phyloP scores from a whole-genome alignment of 2,888 invertebrate species.

The Hypolimnas misippus region DNA sequence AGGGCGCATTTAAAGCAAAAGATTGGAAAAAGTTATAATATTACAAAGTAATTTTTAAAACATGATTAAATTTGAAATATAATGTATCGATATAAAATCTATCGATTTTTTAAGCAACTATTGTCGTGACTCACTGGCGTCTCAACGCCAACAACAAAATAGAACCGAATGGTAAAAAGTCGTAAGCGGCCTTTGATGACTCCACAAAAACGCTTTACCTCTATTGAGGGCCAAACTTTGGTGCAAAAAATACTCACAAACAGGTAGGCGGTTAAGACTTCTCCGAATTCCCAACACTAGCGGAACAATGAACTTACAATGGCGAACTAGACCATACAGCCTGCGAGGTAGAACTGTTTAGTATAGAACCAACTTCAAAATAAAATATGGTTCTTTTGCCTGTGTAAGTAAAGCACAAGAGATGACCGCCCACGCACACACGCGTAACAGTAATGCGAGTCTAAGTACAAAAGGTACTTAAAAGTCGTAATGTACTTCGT shows the following conservation, averaged over 20 bases:
- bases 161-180: slow-evolving; percentile 62
- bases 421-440: slow-evolving; percentile 61
- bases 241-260: slow-evolving; percentile 56
- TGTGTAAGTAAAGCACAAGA: slow-evolving; percentile 50
- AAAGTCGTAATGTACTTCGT: not conserved
- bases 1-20: too few species aligned
- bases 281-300: slow-evolving; percentile 48
- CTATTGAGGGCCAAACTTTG: slow-evolving; percentile 61
- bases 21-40: too few species aligned
- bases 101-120: slow-evolving; percentile 66
- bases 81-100: slow-evolving; percentile 35
- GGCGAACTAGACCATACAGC: slow-evolving; percentile 82
- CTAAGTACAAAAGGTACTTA: slow-evolving; percentile 28
- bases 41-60: not conserved
- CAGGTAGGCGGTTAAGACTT: slow-evolving; percentile 65
- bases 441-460: slow-evolving; percentile 44
- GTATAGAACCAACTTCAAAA: slow-evolving; percentile 64
- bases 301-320: slow-evolving; percentile 82
- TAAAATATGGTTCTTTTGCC: slow-evolving; percentile 54
- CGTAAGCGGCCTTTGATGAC: slow-evolving; percentile 67
- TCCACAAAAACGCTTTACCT: slow-evolving; percentile 69
- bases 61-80: not conserved
- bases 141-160: slow-evolving; percentile 82
- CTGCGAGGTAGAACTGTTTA: slow-evolving; percentile 61
- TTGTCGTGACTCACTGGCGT: slow-evolving; percentile 79